Percentiles rank a stretch among this genome's conserved stretches.
phyloP scores from a whole-genome alignment of 2,888 invertebrate genomes.

The Agriopis marginaria region DNA sequence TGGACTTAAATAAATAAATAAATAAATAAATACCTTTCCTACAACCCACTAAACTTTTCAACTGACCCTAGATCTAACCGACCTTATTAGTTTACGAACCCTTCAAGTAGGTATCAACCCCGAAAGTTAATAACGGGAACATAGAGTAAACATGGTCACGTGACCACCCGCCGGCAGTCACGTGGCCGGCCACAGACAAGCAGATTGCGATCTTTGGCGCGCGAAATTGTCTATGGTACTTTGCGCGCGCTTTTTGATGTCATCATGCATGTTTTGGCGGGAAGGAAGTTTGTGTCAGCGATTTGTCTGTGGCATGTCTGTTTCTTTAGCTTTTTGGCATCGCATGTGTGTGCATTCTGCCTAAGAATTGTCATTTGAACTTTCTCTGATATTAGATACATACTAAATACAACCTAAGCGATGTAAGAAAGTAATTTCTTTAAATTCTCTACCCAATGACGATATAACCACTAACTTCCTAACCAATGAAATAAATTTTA shows the following conservation, averaged over 20 bases:
- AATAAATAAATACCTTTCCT: no score
- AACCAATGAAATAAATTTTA: no score
- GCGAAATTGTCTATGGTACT: slow-evolving; percentile 74
- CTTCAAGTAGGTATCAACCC: slow-evolving; percentile 31
- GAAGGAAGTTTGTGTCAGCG: neutral
- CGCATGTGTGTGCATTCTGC: no score
- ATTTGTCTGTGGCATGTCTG: neutral
- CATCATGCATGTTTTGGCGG: slow-evolving; percentile 36
- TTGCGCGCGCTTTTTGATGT: slow-evolving; percentile 65
- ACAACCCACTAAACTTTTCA: slow-evolving; percentile 11
- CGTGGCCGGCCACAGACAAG: slow-evolving; percentile 68
- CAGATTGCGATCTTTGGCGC: slow-evolving; percentile 73
- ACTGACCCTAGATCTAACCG: slow-evolving; percentile 12
- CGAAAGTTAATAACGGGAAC: slow-evolving; percentile 76
- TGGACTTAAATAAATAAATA: no score
- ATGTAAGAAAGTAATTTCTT: neutral
- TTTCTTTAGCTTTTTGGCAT: neutral
- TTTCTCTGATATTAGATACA: neutral
- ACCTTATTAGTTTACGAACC: slow-evolving; percentile 44
- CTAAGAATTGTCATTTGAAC: no score
- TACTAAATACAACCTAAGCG: neutral
- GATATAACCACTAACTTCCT: no score
- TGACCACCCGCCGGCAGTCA: slow-evolving; percentile 48
- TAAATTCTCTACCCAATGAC: no score
- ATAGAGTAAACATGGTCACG: slow-evolving; percentile 71